Evolutionary conservation across 1,140 invertebrate genomes (phyloP), one percentile per base, ranked within the genome.

Genomic region (Caenorhabditis elegans): DNA sequence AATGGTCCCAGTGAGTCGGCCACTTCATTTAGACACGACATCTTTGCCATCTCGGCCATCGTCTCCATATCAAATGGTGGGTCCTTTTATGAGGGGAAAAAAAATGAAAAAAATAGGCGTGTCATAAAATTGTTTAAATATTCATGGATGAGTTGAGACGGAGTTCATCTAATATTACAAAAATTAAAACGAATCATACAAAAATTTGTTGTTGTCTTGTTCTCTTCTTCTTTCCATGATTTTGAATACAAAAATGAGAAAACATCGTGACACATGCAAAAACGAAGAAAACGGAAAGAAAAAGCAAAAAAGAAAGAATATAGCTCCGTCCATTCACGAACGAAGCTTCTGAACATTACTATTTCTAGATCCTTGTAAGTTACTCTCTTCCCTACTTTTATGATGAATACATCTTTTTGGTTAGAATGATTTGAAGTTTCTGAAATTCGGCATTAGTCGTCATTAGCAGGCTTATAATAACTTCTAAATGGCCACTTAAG

Each of bases 1-100:
- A n/a, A 70, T 70, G 60, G 60, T 70, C 3, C 60, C 60, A 36
- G 60, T 70, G n/a, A 70, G 34, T n/a, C 31, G 60, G 36, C 60
- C 31, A 24, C 34, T 70, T 10, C 60, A 70, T 39, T 28, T 70
- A 13, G 60, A 70, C 8, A 70, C 60, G 34, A 70, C 34, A 70
- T 10, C 39, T 10, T 34, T 39, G 31, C 60, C 31, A 13, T 70
- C 60, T 39, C 4, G 60, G 22, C 60, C 60, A 70, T 24, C 34
- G 3, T 70, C 60, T 70, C 60, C 60, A 24, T 70, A 70, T 10
- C 34, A 39, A 43, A 70, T 70, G 60, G 60, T 70, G 28, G 5
- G 53, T 34, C 15, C 17, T 43, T 43, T 5, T 43, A 15, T 43
- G 5, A 43, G 15, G 15, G 39, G 5, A 43, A 43, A 15, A 43